Conservation (phyloP, 2,113 vertebrate species). For the Neotoma lepida region DNA sequence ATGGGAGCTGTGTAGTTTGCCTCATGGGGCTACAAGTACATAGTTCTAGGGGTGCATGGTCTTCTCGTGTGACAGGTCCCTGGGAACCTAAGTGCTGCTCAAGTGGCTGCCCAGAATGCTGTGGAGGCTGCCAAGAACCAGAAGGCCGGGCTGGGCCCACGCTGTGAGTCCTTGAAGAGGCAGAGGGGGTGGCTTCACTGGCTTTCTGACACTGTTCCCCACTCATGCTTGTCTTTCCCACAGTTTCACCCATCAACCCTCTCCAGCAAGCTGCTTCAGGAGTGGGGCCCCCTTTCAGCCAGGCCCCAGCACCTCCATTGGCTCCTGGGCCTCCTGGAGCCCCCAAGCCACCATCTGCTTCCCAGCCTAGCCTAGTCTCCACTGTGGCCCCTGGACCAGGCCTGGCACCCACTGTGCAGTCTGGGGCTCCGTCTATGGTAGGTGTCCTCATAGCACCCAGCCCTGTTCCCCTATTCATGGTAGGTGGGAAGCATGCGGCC, state of each 20-base stretch:
- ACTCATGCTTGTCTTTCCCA: not conserved
- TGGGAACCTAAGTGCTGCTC: constrained; percentile 84
- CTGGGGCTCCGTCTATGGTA: constrained; percentile 82
- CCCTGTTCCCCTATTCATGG: rapidly evolving
- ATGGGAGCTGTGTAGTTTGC: no score
- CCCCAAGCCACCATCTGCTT: constrained; percentile 81
- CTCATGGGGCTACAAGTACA: not conserved
- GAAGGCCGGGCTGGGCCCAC: constrained; percentile 82
- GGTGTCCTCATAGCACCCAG: not conserved
- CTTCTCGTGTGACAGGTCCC: constrained; percentile 62
- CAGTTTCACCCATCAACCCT: constrained; percentile 79
- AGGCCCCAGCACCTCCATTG: constrained; percentile 75
- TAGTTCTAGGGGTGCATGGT: rapidly evolving
- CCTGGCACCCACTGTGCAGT: constrained; percentile 83
- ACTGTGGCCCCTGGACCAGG: constrained; percentile 88
- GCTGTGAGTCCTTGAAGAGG: constrained; percentile 86
- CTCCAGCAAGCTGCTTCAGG: constrained; percentile 75
- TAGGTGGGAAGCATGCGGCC: rapidly evolving
- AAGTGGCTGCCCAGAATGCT: constrained; percentile 89
- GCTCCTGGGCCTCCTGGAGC: constrained; percentile 79
- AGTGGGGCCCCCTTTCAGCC: constrained; percentile 86
- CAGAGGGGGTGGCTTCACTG: rapidly evolving
- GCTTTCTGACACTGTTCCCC: not conserved
- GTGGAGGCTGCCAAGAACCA: constrained; percentile 92
- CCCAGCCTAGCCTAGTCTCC: constrained; percentile 88